Base-by-base conservation (phyloP, 2,888 invertebrate species). In the Dorcus hopei region DNA sequence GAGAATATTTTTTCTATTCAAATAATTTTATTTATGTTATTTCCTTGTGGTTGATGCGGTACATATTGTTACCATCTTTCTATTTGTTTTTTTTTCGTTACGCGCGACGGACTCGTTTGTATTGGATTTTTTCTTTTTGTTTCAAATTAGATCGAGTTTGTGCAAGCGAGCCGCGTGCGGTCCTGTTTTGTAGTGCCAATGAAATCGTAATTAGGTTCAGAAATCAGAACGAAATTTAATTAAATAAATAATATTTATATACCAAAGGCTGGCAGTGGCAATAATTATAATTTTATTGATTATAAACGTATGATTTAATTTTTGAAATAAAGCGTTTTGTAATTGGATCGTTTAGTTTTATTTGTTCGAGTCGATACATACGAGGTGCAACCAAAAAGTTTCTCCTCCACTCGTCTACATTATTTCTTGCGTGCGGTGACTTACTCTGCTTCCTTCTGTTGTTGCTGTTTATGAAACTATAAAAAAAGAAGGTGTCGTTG, bases 181-280 rank as follows among this genome's bases (percentile, higher is more conserved):
- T 33, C 7, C 7, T 33, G 26, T 33, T 33, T 19, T 19, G 19
- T 19, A 19, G 19, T 33, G 26, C 26, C 26, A 33, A 33, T 33
- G 26, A 6, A 33, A 33, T 33, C 26, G 26, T 5, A 33, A 33
- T 33, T 33, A 33, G 26, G 26, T 33, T 33, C 26, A 7, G 38
- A 9, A 11, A 9, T 14, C 38, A 47, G 11, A 54, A 19, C 19
- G 19, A 19, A 19, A 19, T 19, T 19, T 19, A 19, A 19, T 19
- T 19, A 40, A 16, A 41, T 19, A 14, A 51, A 51, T 14, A 14
- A 14, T 48, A 33, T 53, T 53, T 53, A 53, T 57, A 52, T 57
- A 58, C 62, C 59, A 71, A 74, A 73, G 76, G 76, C 76, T 76
- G 77, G 77, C 73, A 73, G 75, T 74, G 74, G 77, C 76, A 76